A percentile compares a stretch with the other conserved stretches of the same genome.
Conservation (phyloP, 2,797 vertebrate species). For the Graptemys geographica region DNA sequence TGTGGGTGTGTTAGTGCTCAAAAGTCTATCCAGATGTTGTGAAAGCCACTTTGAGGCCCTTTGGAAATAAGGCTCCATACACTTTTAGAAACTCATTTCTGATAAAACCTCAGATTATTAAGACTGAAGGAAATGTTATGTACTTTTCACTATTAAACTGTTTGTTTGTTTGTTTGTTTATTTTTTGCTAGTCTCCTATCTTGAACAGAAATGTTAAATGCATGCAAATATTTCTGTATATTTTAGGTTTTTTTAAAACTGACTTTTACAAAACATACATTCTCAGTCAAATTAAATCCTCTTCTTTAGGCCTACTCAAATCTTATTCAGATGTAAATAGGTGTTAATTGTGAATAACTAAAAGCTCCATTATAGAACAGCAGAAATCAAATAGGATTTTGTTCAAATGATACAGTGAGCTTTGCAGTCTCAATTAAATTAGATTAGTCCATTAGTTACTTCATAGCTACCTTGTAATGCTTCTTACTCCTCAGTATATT, state of each 20-base stretch:
- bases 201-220: background rate
- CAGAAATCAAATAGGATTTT: background rate
- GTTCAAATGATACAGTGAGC: rapidly evolving
- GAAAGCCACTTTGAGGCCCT: rapidly evolving
- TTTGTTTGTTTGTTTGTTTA: background rate
- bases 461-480: background rate
- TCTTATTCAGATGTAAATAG: background rate
- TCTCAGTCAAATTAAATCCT: background rate
- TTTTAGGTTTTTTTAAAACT: background rate
- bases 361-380: background rate
- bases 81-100: background rate
- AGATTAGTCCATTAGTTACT: background rate
- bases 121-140: background rate
- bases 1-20: rapidly evolving
- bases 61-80: rapidly evolving
- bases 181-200: background rate
- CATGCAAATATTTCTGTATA: background rate
- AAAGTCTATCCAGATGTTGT: rapidly evolving
- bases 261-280: background rate
- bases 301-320: background rate
- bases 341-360: background rate
- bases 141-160: background rate
- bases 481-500: background rate
- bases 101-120: rapidly evolving
- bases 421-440: rapidly evolving